Percentiles rank a stretch among this genome's conserved stretches.
Evolutionary conservation across 2,113 vertebrate species (phyloP).

Genomic region (Daphoenositta chrysoptera): DNA sequence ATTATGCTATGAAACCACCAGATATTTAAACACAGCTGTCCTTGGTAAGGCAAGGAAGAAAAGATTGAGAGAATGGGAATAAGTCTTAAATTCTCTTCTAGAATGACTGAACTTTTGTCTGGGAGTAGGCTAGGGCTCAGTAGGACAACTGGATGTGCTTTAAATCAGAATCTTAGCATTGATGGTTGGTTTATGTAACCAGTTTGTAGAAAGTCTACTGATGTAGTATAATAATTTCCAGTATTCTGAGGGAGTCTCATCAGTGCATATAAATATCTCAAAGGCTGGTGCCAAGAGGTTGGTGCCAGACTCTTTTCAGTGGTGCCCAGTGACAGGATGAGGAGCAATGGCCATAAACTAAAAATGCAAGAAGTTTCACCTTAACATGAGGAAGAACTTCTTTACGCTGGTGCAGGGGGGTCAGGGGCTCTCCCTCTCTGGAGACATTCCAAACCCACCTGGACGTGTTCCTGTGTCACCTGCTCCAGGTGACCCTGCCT

Average conservation of each 20-base stretch:
- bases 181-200: not conserved
- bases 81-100: not conserved
- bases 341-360: not conserved
- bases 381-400: not conserved
- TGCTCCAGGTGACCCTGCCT: not conserved
- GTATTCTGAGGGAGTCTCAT: not conserved
- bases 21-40: conserved; percentile 14
- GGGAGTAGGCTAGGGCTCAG: not conserved
- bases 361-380: not conserved
- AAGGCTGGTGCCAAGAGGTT: not conserved
- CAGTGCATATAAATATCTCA: not conserved
- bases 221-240: not conserved
- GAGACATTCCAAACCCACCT: not conserved
- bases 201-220: not conserved
- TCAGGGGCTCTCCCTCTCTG: not conserved
- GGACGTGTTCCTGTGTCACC: not conserved
- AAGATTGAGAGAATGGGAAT: not conserved
- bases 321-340: not conserved
- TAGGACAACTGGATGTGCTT: not conserved
- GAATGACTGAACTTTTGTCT: rapidly evolving
- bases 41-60: not conserved
- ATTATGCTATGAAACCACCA: conserved; percentile 3
- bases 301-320: not conserved
- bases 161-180: not conserved
- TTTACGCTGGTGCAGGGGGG: too few species aligned